These are phyloP conservation scores for Melanotaenia maccullochi DNA, from an alignment of 2,797 vertebrate species.

Conservation along the genomic window DNA sequence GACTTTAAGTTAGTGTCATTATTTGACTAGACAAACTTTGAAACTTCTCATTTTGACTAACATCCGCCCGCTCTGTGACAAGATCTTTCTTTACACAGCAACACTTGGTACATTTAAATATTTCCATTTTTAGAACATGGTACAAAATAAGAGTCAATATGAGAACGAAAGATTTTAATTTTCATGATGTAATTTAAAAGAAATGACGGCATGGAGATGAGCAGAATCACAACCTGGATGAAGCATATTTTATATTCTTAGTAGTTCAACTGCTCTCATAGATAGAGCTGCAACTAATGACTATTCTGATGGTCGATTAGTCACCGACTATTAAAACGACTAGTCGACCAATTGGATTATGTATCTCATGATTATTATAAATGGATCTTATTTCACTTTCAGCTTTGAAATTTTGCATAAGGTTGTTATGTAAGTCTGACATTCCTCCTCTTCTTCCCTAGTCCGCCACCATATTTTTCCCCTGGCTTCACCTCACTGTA, in stretches of 20 bases:
- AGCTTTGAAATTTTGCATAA: too few relatives aligned
- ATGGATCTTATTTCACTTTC: too few relatives aligned
- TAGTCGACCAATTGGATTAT: too few relatives aligned
- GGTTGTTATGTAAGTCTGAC: too few relatives aligned
- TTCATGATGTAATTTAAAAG: background rate
- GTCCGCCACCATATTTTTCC: too few relatives aligned
- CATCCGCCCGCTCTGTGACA: conserved; percentile 10
- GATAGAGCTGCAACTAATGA: too few relatives aligned
- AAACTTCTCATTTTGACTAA: conserved; percentile 38
- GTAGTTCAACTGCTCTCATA: background rate
- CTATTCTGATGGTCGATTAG: too few relatives aligned
- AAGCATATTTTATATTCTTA: background rate
- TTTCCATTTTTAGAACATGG: conserved; percentile 25
- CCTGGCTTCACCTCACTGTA: too few relatives aligned
- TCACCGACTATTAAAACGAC: too few relatives aligned
- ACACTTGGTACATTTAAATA: background rate
- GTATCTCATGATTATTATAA: too few relatives aligned
- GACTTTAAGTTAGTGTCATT: conserved; percentile 30
- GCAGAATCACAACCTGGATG: background rate
- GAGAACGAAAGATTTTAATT: background rate
- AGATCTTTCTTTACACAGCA: background rate
- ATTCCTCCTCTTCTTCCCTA: too few relatives aligned
- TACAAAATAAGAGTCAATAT: background rate
- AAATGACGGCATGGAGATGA: background rate
- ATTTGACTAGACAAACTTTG: conserved; percentile 1